Percentiles rank a stretch among this genome's conserved stretches.
Conservation (phyloP, 2,888 invertebrate genomes). For the Polylopha cassiicola region DNA sequence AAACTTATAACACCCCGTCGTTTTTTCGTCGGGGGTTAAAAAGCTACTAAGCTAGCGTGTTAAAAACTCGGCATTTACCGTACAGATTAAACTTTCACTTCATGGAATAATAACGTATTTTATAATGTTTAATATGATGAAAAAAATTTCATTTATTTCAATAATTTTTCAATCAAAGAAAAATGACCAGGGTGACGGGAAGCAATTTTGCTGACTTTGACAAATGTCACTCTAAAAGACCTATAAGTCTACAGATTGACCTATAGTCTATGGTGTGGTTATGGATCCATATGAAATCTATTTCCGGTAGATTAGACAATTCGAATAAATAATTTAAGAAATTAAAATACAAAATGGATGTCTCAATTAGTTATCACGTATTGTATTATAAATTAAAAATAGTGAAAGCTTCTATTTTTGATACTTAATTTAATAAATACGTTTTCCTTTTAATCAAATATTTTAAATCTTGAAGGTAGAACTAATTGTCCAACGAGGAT, state of each 20-base stretch:
- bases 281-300: constrained; percentile 10
- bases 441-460: no score
- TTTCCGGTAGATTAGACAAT: no score
- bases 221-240: constrained; percentile 60
- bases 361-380: no score
- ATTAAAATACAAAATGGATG: no score
- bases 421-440: no score
- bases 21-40: no score
- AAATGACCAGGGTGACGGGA: constrained; percentile 57
- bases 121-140: constrained; percentile 30
- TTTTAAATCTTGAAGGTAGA: no score
- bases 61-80: constrained; percentile 36
- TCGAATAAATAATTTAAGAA: no score
- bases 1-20: no score
- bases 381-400: no score
- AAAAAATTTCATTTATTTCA: constrained; percentile 45
- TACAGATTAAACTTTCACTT: constrained; percentile 27
- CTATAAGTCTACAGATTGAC: constrained; percentile 22
- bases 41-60: constrained; percentile 16
- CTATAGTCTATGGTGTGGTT: constrained; percentile 38
- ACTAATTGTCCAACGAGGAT: no score
- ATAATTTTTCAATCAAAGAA: constrained; percentile 45
- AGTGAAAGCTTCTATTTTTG: no score
- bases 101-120: constrained; percentile 29
- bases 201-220: constrained; percentile 69